Conservation (phyloP, 2,888 invertebrate species). For the Calameuta idolon region DNA sequence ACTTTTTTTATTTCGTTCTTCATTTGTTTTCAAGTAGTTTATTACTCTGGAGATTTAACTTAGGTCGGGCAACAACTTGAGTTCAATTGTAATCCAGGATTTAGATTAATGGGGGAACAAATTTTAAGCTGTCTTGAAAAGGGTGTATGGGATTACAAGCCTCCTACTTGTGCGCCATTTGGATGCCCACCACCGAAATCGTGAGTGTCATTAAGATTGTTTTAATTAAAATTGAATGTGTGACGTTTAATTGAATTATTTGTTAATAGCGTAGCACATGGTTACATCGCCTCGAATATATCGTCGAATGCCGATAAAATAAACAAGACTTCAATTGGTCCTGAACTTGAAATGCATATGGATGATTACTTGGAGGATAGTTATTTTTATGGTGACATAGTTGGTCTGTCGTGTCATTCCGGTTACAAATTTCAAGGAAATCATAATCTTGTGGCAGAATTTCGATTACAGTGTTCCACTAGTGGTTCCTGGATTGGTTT, state of each 20-base stretch:
- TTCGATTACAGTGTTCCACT: conserved; percentile 67
- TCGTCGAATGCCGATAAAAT: conserved; percentile 1
- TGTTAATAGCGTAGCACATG: conserved; percentile 38
- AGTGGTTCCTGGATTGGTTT: conserved; percentile 75
- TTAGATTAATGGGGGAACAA: conserved; percentile 65
- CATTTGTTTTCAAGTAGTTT: background rate
- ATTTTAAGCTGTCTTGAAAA: conserved; percentile 70
- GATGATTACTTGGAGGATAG: conserved; percentile 13
- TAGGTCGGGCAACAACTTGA: conserved; percentile 69
- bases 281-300: conserved; percentile 31
- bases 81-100: conserved; percentile 68
- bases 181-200: conserved; percentile 62
- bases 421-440: conserved; percentile 50
- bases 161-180: conserved; percentile 65
- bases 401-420: conserved; percentile 43
- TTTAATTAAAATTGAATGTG: background rate
- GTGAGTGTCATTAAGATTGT: conserved; percentile 26
- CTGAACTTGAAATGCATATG: conserved; percentile 10
- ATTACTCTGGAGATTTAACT: background rate
- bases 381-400: conserved; percentile 42
- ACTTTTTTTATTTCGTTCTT: conserved; percentile 7
- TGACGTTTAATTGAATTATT: background rate
- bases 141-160: conserved; percentile 69
- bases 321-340: conserved; percentile 10
- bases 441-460: conserved; percentile 38